Base-by-base conservation (phyloP, 2,797 vertebrate species). In the Tragopan temminckii region DNA sequence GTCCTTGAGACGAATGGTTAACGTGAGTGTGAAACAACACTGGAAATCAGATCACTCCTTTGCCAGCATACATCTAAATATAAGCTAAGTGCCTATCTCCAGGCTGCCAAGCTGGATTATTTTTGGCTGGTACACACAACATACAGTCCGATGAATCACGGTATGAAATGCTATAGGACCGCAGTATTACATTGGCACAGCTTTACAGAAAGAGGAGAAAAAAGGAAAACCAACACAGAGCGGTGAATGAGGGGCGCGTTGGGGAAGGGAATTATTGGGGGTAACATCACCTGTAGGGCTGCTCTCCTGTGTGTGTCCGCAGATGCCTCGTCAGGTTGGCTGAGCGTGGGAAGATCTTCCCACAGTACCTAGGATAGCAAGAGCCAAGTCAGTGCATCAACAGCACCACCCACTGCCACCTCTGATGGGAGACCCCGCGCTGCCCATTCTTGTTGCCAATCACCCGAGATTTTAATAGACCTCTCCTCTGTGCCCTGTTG, bases 291-390 rank as follows among this genome's bases (percentile, higher is more conserved):
- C 99, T 99, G 98, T 99, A 99, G 1, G 99, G 99, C 96, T 99
- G 99, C 53, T 99, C 99, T 93, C 99, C 99, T 19, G 99, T 99
- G 98, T 99, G 99, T 45, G 99, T 99, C 97, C 99, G 98, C 98
- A 99, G 98, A 91, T 99, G 99, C 97, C 99, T 98, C 29, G 99
- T 99, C 98, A 99, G 99, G 95, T 99, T 99, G 90, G 99, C 99
- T 2, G 99, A 99, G 83, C 99, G 98, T 45, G 99, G 99, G 96
- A 99, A 99, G 97, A 99, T 99, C 98, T 99, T 99, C 91, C 99
- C 99, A 94, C 99, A 99, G 98, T 99, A 99, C 98, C 99, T 99
- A 74, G 72, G 76, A 13, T 1, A 7, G 78, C 0, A 63, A 70
- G 42, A 91, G 27, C 29, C 57, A 69, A 72, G 13, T 89, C 58